Evolutionary conservation across 2,888 invertebrate species (phyloP).

Genomic region (Poecilus cupreus): DNA sequence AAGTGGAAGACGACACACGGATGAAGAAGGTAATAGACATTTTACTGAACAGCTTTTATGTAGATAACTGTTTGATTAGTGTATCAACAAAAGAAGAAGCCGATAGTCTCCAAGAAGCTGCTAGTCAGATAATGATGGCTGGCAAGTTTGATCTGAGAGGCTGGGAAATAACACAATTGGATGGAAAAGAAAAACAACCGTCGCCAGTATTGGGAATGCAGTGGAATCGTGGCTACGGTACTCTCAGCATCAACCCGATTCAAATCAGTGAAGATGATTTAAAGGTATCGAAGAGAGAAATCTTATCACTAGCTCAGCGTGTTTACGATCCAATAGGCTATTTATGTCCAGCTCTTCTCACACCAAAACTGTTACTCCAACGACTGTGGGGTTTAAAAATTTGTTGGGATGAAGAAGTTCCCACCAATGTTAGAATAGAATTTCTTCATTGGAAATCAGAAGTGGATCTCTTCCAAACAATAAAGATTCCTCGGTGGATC

Average conservation of each 20-base stretch:
- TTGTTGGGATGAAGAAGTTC: too few relatives aligned
- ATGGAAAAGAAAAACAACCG: not conserved
- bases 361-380: constrained; percentile 63
- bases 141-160: not conserved
- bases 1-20: too few relatives aligned
- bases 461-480: not conserved
- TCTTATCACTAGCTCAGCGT: too few relatives aligned
- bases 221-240: not conserved
- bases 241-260: constrained; percentile 8
- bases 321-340: too few relatives aligned
- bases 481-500: not conserved
- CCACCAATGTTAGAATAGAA: too few relatives aligned
- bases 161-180: not conserved
- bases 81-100: too few relatives aligned
- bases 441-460: too few relatives aligned
- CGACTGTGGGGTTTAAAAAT: too few relatives aligned
- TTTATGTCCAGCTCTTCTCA: too few relatives aligned
- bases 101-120: not conserved
- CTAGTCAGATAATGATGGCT: too few relatives aligned
- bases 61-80: constrained; percentile 62
- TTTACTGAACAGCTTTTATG: too few relatives aligned
- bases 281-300: constrained; percentile 28
- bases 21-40: too few relatives aligned
- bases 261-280: constrained; percentile 36
- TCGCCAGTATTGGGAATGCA: not conserved